Percentiles rank a stretch among this genome's conserved stretches.
These are phyloP conservation scores for Corella eumyota DNA, from an alignment of 23 tunicate species.

Conservation along the genomic window DNA sequence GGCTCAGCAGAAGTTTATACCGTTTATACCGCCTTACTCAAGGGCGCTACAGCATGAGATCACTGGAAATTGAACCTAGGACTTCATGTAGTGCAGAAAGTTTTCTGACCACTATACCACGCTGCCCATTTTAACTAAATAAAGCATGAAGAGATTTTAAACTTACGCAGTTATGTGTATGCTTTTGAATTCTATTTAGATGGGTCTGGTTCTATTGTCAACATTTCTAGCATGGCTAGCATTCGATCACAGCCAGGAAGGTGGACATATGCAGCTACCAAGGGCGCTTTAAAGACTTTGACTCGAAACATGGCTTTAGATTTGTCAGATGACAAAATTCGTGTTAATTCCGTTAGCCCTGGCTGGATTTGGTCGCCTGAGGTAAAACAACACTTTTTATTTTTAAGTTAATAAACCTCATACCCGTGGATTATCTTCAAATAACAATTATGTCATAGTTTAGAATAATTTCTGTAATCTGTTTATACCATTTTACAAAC, in stretches of 20 bases:
- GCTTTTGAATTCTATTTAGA: too few species aligned
- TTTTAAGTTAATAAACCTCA: background rate
- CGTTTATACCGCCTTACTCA: too few species aligned
- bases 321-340: conserved; percentile 33
- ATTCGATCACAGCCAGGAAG: conserved; percentile 45
- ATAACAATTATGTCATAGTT: too few species aligned
- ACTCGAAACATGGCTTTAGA: conserved; percentile 78
- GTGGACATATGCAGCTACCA: conserved; percentile 93
- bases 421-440: background rate
- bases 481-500: too few species aligned
- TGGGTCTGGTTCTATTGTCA: conserved; percentile 46
- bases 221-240: conserved; percentile 34
- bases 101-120: too few species aligned
- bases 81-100: too few species aligned
- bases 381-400: conserved; percentile 3
- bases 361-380: conserved; percentile 70
- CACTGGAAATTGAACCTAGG: too few species aligned
- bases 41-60: too few species aligned
- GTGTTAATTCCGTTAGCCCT: conserved; percentile 65
- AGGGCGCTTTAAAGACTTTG: conserved; percentile 61
- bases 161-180: too few species aligned
- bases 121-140: background rate
- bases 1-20: too few species aligned
- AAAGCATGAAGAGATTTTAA: background rate
- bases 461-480: too few species aligned